Evolutionary conservation across 2,888 invertebrate species (phyloP).

Genomic region (Phaonia tiefii): DNA sequence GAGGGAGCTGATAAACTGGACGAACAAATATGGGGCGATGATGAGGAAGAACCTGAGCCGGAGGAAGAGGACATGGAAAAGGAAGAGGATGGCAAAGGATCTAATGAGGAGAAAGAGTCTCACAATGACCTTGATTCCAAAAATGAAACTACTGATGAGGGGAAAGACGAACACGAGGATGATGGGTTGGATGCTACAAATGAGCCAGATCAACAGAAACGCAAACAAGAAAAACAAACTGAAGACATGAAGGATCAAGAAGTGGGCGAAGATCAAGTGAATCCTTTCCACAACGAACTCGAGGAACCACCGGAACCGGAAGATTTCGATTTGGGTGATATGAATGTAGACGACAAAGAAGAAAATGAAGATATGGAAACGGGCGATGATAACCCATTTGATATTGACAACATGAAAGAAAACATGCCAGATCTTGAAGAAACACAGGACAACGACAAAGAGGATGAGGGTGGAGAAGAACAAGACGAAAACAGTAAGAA

Average conservation of each 20-base stretch:
- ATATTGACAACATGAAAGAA: conserved; percentile 90
- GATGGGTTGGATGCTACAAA: conserved; percentile 79
- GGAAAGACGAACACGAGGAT: conserved; percentile 82
- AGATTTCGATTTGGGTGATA: conserved; percentile 92
- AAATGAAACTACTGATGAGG: conserved; percentile 82
- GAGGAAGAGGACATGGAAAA: conserved; percentile 83
- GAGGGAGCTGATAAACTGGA: conserved; percentile 91
- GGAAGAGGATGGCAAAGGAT: conserved; percentile 85
- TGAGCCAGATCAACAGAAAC: conserved; percentile 76
- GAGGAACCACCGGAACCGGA: conserved; percentile 91
- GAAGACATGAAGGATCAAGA: conserved; percentile 92
- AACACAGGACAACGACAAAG: conserved; percentile 71
- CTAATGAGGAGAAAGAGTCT: conserved; percentile 87
- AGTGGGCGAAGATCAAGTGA: conserved; percentile 88
- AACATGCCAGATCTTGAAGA: conserved; percentile 79
- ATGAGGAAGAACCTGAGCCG: conserved; percentile 91
- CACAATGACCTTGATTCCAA: conserved; percentile 80
- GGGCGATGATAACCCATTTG: conserved; percentile 90
- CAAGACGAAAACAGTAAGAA: conserved; percentile 81
- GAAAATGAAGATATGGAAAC: conserved; percentile 83
- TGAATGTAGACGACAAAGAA: conserved; percentile 89
- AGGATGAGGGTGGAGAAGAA: conserved; percentile 76
- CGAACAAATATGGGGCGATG: conserved; percentile 91
- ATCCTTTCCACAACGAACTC: conserved; percentile 91
- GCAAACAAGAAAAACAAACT: conserved; percentile 85